A percentile compares a stretch with the other conserved stretches of the same genome.
phyloP scores from a whole-genome alignment of 1,140 invertebrate genomes.

The Drosophila grimshawi region DNA sequence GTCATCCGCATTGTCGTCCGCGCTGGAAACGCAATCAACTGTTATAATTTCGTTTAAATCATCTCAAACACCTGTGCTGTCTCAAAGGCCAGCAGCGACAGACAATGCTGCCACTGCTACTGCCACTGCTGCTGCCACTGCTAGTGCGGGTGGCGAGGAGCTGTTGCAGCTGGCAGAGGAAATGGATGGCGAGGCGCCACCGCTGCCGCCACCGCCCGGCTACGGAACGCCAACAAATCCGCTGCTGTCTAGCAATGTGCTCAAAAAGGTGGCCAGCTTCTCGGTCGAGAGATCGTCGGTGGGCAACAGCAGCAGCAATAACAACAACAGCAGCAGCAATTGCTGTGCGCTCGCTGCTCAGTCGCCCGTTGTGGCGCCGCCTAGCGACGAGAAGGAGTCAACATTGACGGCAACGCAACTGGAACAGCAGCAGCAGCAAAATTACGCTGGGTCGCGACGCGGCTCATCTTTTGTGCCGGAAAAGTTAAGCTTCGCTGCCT shows the following conservation, averaged over 20 bases:
- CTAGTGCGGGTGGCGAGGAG: background rate
- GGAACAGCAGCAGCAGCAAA: slow-evolving; percentile 49
- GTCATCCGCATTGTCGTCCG: slow-evolving; percentile 20
- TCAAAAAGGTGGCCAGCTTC: slow-evolving; percentile 93
- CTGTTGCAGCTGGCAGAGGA: background rate
- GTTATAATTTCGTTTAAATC: slow-evolving; percentile 85
- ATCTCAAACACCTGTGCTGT: slow-evolving; percentile 84
- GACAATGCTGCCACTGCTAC: slow-evolving; percentile 40
- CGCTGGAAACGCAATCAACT: slow-evolving; percentile 84
- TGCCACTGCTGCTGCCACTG: background rate
- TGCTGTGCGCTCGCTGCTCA: slow-evolving; percentile 37
- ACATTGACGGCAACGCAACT: slow-evolving; percentile 53
- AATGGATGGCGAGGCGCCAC: slow-evolving; percentile 45
- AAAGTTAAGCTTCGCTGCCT: slow-evolving; percentile 92
- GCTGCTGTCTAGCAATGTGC: slow-evolving; percentile 86
- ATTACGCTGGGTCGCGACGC: slow-evolving; percentile 79
- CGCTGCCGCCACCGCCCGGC: slow-evolving; percentile 60
- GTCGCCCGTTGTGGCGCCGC: slow-evolving; percentile 23
- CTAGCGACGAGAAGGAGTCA: slow-evolving; percentile 47
- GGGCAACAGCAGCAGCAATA: slow-evolving; percentile 27
- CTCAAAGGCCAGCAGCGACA: slow-evolving; percentile 58
- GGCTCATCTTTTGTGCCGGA: slow-evolving; percentile 91
- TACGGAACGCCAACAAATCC: slow-evolving; percentile 85
- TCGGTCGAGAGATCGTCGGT: slow-evolving; percentile 87
- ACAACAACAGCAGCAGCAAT: slow-evolving; percentile 10